phyloP scores from a whole-genome alignment of 2,113 vertebrate species.

The Carollia perspicillata region DNA sequence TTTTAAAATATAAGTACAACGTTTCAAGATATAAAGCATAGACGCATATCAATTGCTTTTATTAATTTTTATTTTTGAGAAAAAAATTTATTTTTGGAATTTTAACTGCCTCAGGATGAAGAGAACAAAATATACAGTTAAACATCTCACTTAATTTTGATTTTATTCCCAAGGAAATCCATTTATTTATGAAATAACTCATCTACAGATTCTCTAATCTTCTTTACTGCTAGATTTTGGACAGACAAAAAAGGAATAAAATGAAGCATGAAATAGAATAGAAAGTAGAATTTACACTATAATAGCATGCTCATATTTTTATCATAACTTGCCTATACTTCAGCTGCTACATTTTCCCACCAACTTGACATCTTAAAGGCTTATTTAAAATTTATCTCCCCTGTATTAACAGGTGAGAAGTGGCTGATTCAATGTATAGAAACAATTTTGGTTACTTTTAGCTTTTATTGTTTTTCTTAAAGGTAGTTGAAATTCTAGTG shows the following conservation, averaged over 20 bases:
- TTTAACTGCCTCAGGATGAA: not conserved
- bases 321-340: not conserved
- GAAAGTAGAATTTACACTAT: not conserved
- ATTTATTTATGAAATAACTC: constrained; percentile 3
- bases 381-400: constrained; percentile 50
- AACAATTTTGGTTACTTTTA: not conserved
- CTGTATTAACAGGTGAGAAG: constrained; percentile 7
- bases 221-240: not conserved
- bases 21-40: not conserved
- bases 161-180: constrained; percentile 23
- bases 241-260: constrained; percentile 35
- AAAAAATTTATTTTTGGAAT: not conserved
- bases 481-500: constrained; percentile 40
- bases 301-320: not conserved
- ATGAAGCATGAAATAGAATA: not conserved
- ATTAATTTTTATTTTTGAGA: not conserved
- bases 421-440: not conserved
- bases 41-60: not conserved
- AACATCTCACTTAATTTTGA: not conserved
- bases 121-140: not conserved
- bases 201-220: not conserved
- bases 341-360: not conserved
- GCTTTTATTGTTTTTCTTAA: constrained; percentile 39
- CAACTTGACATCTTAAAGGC: constrained; percentile 10
- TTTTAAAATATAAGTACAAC: not conserved